phyloP scores from a whole-genome alignment of 2,888 invertebrate genomes.

The Thereva unica region DNA sequence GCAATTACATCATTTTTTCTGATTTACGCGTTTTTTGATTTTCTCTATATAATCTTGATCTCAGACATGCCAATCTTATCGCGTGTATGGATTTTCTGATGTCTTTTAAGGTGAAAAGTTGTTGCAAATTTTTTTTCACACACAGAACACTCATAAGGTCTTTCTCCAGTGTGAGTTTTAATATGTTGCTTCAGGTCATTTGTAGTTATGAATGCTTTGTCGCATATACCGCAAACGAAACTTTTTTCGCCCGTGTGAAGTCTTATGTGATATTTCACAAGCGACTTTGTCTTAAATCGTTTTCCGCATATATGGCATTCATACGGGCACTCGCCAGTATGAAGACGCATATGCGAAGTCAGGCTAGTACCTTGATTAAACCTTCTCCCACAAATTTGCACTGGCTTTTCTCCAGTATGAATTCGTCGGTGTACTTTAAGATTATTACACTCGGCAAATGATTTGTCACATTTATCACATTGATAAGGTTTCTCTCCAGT shows the following conservation, averaged over 20 bases:
- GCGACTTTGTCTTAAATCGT: conserved; percentile 46
- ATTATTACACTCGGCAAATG: conserved; percentile 46
- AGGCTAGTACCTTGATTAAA: conserved; percentile 46
- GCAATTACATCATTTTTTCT: too few relatives aligned
- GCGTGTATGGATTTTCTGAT: conserved; percentile 16
- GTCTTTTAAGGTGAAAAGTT: conserved; percentile 8
- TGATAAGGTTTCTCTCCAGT: conserved; percentile 46
- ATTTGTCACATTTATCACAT: conserved; percentile 45
- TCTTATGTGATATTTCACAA: conserved; percentile 46
- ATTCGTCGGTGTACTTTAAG: conserved; percentile 45
- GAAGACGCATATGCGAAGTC: conserved; percentile 45
- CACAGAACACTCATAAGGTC: conserved; percentile 32
- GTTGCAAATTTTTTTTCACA: conserved; percentile 27
- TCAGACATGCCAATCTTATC: conserved; percentile 9
- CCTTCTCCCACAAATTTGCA: conserved; percentile 45
- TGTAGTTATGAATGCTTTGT: conserved; percentile 45
- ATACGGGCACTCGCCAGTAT: conserved; percentile 47
- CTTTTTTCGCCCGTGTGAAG: conserved; percentile 44
- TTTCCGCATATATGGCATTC: conserved; percentile 44
- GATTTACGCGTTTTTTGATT: too few relatives aligned
- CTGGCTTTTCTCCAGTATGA: conserved; percentile 46
- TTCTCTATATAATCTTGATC: neutral
- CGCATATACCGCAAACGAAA: conserved; percentile 44
- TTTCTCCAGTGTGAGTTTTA: conserved; percentile 38
- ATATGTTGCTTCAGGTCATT: conserved; percentile 45